A percentile compares a stretch with the other conserved stretches of the same genome.
Evolutionary conservation across 2,888 invertebrate genomes (phyloP).

Genomic region (Exocentrus adspersus): DNA sequence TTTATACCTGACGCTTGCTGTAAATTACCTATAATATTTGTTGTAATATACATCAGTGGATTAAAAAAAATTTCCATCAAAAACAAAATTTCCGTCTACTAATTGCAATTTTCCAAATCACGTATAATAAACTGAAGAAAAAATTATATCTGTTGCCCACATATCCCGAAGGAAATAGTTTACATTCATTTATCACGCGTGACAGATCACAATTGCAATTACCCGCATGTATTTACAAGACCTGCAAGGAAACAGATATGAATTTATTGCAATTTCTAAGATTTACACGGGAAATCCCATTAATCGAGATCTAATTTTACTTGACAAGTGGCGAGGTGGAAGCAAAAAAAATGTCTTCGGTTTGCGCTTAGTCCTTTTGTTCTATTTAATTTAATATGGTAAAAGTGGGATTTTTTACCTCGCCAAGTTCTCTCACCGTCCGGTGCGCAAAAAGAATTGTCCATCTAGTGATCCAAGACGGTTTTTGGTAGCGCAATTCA

Average conservation of each 20-base stretch:
- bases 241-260: background rate
- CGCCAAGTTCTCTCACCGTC: constrained; percentile 8
- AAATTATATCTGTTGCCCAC: background rate
- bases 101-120: background rate
- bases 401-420: constrained; percentile 16
- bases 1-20: too few relatives aligned
- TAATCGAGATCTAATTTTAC: background rate
- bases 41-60: too few relatives aligned
- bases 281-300: background rate
- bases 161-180: background rate
- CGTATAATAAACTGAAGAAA: background rate
- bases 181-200: background rate
- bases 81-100: background rate
- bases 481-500: constrained; percentile 13
- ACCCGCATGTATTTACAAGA: background rate
- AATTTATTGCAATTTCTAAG: background rate
- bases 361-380: background rate
- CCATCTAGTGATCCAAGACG: constrained; percentile 16
- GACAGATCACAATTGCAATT: background rate
- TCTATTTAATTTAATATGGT: constrained; percentile 14
- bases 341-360: constrained; percentile 4
- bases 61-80: too few relatives aligned
- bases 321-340: background rate
- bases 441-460: constrained; percentile 14
- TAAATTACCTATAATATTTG: too few relatives aligned